Evolutionary conservation across 92 coral and sea anemone species (phyloP), one percentile per base, ranked within the genome.

Genomic region (Umimayanthus kanabou): DNA sequence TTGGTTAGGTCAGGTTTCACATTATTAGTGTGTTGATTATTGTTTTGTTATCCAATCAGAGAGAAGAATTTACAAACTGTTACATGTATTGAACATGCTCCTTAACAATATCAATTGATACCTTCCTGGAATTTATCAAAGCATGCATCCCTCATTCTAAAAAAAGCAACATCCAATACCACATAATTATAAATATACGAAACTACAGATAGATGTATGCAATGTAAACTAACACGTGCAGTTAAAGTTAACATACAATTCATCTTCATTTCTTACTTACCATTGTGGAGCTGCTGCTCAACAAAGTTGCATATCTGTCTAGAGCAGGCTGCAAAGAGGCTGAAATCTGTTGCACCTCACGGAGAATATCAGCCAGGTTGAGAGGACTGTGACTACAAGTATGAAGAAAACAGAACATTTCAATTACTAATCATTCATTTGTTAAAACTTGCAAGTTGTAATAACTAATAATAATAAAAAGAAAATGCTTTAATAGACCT

Each of bases 321-420:
- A 97, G 80, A 50, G 89, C 91, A 37, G 98, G 95, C 43, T 96
- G 94, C 77, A 97, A 67, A 45, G 93, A 80, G 53, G 94, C 88
- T 80, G 88, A 89, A 33, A 96, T 87, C 45, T 91, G 92, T 39
- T 90, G 94, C 18, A 93, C 94, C 81, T 95, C 97, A 33, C 94
- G 90, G 22, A 97, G 90, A 5, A 95, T 88, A 53, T 97, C 94
- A 49, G 99, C 99, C 79, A 97, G 86, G 43, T 85, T 92, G 47
- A 86, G 88, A 15, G 98, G 97, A 69, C 95, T 84, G 75, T 88
- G 90, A 30, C 92, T 84, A 70, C 5, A 90, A 18, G n/a, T 0
- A 20, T 57, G 13, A 7, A 69, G 61, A 65, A 74, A 79, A 13
- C 4, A 50, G 29, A 70, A 69, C 2, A 23, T 64, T 9, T 11